Evolutionary conservation across 2,888 invertebrate species (phyloP).

Genomic region (Glaucopsyche alexis): DNA sequence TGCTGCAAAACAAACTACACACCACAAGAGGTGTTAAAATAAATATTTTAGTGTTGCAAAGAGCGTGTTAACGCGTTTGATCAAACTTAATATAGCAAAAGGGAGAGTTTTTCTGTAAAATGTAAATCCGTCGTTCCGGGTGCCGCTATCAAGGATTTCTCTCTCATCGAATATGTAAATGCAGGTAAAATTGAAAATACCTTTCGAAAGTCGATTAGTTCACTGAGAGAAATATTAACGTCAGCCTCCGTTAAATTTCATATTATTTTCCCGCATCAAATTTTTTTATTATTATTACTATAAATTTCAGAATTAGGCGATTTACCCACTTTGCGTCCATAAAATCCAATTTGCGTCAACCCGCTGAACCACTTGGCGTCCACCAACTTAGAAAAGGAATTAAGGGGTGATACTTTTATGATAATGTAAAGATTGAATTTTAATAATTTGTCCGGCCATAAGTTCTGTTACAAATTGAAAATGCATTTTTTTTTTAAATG

Average conservation of each 20-base stretch:
- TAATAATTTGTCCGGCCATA: too few relatives aligned
- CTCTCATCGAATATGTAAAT: conserved; percentile 68
- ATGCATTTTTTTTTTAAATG: too few relatives aligned
- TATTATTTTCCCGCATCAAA: background rate
- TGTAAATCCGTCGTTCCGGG: conserved; percentile 53
- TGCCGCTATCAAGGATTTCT: conserved; percentile 50
- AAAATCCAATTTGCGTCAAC: too few relatives aligned
- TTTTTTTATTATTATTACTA: background rate
- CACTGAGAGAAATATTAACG: conserved; percentile 36
- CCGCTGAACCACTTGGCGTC: too few relatives aligned
- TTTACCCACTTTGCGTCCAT: too few relatives aligned
- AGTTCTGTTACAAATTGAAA: too few relatives aligned
- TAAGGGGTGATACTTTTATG: too few relatives aligned
- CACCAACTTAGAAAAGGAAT: too few relatives aligned
- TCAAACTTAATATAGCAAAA: conserved; percentile 36
- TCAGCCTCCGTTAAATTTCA: conserved; percentile 8
- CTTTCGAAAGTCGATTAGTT: conserved; percentile 47
- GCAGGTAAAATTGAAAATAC: conserved; percentile 69
- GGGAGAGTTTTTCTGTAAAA: conserved; percentile 47
- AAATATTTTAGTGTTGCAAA: background rate
- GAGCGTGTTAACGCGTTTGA: conserved; percentile 28
- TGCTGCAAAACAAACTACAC: background rate
- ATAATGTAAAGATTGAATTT: too few relatives aligned
- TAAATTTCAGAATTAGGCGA: too few relatives aligned
- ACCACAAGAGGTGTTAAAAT: background rate